A percentile compares a stretch with the other conserved stretches of the same genome.
Conservation (phyloP, 2,888 invertebrate genomes). For the Melanophora roralis region DNA sequence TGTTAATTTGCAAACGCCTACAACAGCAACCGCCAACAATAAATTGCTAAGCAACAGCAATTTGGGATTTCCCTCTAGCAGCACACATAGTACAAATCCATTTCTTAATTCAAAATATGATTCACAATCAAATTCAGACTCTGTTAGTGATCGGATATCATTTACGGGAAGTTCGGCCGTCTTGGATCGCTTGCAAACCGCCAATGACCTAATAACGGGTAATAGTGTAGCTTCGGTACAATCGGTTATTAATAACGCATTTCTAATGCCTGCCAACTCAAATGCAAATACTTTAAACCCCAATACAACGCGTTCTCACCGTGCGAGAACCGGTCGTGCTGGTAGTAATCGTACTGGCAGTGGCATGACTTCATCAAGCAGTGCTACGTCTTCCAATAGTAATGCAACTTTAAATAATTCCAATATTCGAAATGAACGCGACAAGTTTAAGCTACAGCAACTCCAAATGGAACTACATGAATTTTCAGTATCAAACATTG, state of each 20-base stretch:
- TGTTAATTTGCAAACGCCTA: slow-evolving; percentile 47
- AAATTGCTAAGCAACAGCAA: slow-evolving; percentile 58
- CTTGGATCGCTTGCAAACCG: slow-evolving; percentile 68
- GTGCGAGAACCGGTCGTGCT: slow-evolving; percentile 71
- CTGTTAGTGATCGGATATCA: slow-evolving; percentile 67
- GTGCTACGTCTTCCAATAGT: slow-evolving; percentile 72
- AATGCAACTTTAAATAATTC: slow-evolving; percentile 61
- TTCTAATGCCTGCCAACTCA: slow-evolving; percentile 65
- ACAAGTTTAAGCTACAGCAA: slow-evolving; percentile 68
- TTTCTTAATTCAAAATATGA: slow-evolving; percentile 74
- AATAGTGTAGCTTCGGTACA: slow-evolving; percentile 48
- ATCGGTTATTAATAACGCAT: slow-evolving; percentile 67
- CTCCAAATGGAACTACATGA: slow-evolving; percentile 70
- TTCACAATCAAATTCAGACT: slow-evolving; percentile 67
- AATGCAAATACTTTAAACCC: slow-evolving; percentile 56
- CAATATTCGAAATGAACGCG: slow-evolving; percentile 68
- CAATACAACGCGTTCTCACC: slow-evolving; percentile 71
- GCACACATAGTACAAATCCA: slow-evolving; percentile 74
- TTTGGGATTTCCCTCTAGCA: slow-evolving; percentile 54
- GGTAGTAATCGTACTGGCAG: slow-evolving; percentile 72
- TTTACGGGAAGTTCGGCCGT: slow-evolving; percentile 70
- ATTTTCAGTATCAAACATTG: slow-evolving; percentile 65
- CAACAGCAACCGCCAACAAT: slow-evolving; percentile 51
- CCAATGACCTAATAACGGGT: slow-evolving; percentile 57
- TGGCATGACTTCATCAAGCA: slow-evolving; percentile 80